Evolutionary conservation across 2,888 invertebrate species (phyloP).

Genomic region (Drosophila koepferae): DNA sequence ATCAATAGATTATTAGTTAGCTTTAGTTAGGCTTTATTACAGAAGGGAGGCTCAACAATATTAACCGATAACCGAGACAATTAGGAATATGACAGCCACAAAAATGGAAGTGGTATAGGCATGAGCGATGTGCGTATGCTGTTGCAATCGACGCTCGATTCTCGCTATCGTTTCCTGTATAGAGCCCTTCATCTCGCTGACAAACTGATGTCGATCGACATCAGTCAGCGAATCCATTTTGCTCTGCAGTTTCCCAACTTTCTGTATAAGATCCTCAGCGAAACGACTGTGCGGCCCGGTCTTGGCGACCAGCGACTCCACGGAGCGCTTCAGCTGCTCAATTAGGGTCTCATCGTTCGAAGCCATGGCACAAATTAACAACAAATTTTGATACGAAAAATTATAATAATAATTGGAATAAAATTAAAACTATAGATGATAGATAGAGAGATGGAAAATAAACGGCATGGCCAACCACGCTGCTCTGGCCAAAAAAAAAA

Average conservation of each 20-base stretch:
- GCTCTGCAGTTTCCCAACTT: constrained; percentile 68
- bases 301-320: constrained; percentile 73
- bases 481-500: constrained; percentile 18
- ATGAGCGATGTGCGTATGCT: constrained; percentile 71
- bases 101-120: constrained; percentile 77
- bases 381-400: constrained; percentile 12
- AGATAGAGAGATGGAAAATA: constrained; percentile 8
- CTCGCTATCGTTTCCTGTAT: constrained; percentile 72
- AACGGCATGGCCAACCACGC: constrained; percentile 38
- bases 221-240: constrained; percentile 74
- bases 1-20: background rate
- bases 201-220: constrained; percentile 71
- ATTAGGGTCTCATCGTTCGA: constrained; percentile 62
- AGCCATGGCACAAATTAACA: constrained; percentile 43
- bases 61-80: constrained; percentile 79
- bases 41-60: constrained; percentile 3
- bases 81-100: constrained; percentile 69
- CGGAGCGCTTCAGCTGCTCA: constrained; percentile 73
- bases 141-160: constrained; percentile 71
- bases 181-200: constrained; percentile 77
- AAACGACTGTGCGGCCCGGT: constrained; percentile 73
- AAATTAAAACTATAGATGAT: constrained; percentile 1
- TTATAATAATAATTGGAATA: background rate
- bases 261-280: constrained; percentile 66
- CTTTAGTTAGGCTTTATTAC: background rate